phyloP scores from a whole-genome alignment of 1,140 invertebrate genomes.

The Tetraneura akinire region DNA sequence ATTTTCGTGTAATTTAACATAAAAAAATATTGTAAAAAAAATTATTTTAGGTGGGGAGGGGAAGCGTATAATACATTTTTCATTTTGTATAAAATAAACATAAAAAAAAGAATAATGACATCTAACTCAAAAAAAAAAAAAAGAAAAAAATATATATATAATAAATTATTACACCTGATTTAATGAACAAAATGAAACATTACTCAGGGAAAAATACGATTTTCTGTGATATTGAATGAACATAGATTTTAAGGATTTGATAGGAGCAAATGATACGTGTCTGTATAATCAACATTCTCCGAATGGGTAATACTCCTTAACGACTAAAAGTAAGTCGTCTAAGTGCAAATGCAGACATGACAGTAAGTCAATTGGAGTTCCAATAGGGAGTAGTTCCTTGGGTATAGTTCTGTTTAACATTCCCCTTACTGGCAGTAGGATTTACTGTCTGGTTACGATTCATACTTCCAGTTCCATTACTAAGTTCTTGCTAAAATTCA shows the following conservation, averaged over 20 bases:
- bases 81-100: conserved; percentile 48
- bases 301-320: conserved; percentile 39
- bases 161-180: conserved; percentile 44
- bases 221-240: conserved; percentile 41
- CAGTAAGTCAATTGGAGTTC: conserved; percentile 43
- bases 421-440: conserved; percentile 35
- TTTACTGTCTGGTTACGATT: conserved; percentile 34
- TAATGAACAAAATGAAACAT: conserved; percentile 43
- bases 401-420: conserved; percentile 37
- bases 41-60: conserved; percentile 40
- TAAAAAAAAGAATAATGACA: conserved; percentile 47
- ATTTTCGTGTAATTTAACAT: conserved; percentile 41
- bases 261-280: conserved; percentile 42
- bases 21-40: conserved; percentile 43
- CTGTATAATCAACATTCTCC: conserved; percentile 40
- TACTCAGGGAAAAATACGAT: conserved; percentile 41
- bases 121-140: conserved; percentile 30
- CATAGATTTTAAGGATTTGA: background rate
- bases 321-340: conserved; percentile 15
- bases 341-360: conserved; percentile 15
- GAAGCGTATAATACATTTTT: conserved; percentile 47
- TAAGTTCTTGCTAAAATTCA: conserved; percentile 40
- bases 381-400: conserved; percentile 44
- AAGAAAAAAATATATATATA: background rate
- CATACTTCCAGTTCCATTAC: conserved; percentile 33